Percentiles rank a stretch among this genome's conserved stretches.
Evolutionary conservation across 2,888 invertebrate species (phyloP).

Genomic region (Carterocephalus palaemon): DNA sequence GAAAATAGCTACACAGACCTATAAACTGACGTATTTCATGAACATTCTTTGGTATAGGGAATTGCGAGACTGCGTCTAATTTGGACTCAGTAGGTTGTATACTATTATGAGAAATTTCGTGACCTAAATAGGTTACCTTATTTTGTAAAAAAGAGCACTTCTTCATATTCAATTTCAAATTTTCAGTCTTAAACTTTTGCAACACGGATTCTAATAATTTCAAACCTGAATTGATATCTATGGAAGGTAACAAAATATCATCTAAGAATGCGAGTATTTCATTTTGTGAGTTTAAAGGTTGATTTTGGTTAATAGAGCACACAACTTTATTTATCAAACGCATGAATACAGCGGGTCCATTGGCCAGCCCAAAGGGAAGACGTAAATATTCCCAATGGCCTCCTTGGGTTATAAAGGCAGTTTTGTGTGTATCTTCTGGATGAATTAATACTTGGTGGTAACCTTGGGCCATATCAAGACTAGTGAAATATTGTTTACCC

Average conservation of each 20-base stretch:
- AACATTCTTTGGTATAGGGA: too few species aligned
- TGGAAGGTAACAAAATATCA: constrained; percentile 28
- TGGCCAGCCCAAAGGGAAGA: constrained; percentile 33
- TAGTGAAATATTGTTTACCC: constrained; percentile 33
- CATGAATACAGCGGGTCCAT: constrained; percentile 32
- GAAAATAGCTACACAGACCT: constrained; percentile 2
- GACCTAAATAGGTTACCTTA: background rate
- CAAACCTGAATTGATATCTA: constrained; percentile 25
- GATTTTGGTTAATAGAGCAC: background rate
- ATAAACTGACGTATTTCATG: background rate
- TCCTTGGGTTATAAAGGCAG: constrained; percentile 31
- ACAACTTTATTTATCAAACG: constrained; percentile 28
- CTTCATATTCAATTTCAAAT: background rate
- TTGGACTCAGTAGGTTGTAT: too few species aligned
- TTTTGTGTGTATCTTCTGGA: constrained; percentile 29
- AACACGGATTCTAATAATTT: background rate
- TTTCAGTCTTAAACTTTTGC: background rate
- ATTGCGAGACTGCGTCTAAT: too few species aligned
- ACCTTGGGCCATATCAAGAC: constrained; percentile 31
- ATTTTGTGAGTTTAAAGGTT: background rate
- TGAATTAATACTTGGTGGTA: constrained; percentile 31
- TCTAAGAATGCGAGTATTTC: constrained; percentile 25
- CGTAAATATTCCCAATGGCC: constrained; percentile 33
- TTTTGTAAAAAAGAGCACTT: background rate
- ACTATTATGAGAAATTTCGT: background rate